Conservation (phyloP, 2,113 vertebrate genomes). For the Colossoma macropomum region DNA sequence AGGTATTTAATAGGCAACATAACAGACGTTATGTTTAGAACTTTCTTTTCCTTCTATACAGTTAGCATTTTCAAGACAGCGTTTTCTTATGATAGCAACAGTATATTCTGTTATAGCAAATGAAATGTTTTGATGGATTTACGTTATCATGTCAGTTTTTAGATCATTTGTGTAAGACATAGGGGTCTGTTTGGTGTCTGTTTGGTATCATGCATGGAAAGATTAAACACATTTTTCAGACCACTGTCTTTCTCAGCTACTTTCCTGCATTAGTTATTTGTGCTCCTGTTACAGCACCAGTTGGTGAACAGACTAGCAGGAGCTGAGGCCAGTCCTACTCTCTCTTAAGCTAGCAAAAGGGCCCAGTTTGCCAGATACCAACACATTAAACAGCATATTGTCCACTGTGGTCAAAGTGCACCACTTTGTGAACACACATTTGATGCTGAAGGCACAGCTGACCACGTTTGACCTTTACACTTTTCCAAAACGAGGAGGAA, state of each 20-base stretch:
- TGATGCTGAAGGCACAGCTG: not conserved
- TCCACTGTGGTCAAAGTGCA: conserved; percentile 17
- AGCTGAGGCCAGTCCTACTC: not conserved
- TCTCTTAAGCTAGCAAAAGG: not conserved
- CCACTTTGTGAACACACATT: conserved; percentile 31
- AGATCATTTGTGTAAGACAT: too few relatives aligned
- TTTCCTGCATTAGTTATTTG: too few relatives aligned
- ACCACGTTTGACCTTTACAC: conserved; percentile 25
- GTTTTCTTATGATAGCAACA: too few relatives aligned
- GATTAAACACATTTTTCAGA: not conserved
- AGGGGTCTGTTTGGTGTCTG: too few relatives aligned
- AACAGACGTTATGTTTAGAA: too few relatives aligned
- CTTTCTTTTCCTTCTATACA: too few relatives aligned
- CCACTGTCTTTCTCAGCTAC: not conserved
- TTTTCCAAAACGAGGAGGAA: not conserved
- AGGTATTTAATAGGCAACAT: too few relatives aligned
- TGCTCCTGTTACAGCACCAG: not conserved
- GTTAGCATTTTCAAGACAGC: too few relatives aligned
- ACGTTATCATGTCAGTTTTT: too few relatives aligned
- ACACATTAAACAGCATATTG: not conserved
- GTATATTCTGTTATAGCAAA: too few relatives aligned
- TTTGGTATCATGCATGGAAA: too few relatives aligned
- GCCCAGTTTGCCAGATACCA: not conserved
- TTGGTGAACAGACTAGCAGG: not conserved
- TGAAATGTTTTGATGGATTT: too few relatives aligned